Percentiles rank a stretch among this genome's conserved stretches.
phyloP scores from a whole-genome alignment of 2,113 vertebrate species.

The Toxotes jaculatrix region DNA sequence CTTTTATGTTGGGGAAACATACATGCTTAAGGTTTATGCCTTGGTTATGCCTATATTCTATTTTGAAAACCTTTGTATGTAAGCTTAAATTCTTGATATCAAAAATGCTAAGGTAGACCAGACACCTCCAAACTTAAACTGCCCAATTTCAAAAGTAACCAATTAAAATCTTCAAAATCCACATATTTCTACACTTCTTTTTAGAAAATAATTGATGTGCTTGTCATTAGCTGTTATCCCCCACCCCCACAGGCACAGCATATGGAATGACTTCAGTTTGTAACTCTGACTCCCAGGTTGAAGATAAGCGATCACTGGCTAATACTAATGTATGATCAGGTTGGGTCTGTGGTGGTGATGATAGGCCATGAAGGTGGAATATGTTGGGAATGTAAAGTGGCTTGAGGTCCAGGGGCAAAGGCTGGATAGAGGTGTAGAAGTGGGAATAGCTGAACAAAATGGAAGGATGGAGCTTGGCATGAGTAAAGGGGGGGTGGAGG shows the following conservation, averaged over 20 bases:
- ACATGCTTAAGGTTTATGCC: not conserved
- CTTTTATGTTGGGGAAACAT: not conserved
- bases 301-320: slow-evolving; percentile 19
- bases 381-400: slow-evolving; percentile 77
- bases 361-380: slow-evolving; percentile 43
- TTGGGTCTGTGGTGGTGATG: slow-evolving; percentile 44
- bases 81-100: not conserved
- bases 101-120: not conserved
- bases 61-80: not conserved
- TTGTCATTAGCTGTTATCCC: slow-evolving; percentile 14
- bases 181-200: too few species aligned
- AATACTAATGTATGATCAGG: slow-evolving; percentile 25
- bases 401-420: slow-evolving; percentile 29
- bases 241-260: not conserved
- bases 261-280: not conserved
- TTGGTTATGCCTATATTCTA: not conserved
- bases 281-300: not conserved
- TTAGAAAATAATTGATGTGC: not conserved
- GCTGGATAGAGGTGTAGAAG: slow-evolving; percentile 17
- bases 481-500: slow-evolving; percentile 17
- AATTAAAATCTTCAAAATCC: not conserved
- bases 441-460: slow-evolving; percentile 12
- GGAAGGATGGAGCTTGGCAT: slow-evolving; percentile 21
- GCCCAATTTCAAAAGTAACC: not conserved
- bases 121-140: not conserved